Evolutionary conservation across 2,888 invertebrate genomes (phyloP).

Genomic region (Epinotia brunnichana): DNA sequence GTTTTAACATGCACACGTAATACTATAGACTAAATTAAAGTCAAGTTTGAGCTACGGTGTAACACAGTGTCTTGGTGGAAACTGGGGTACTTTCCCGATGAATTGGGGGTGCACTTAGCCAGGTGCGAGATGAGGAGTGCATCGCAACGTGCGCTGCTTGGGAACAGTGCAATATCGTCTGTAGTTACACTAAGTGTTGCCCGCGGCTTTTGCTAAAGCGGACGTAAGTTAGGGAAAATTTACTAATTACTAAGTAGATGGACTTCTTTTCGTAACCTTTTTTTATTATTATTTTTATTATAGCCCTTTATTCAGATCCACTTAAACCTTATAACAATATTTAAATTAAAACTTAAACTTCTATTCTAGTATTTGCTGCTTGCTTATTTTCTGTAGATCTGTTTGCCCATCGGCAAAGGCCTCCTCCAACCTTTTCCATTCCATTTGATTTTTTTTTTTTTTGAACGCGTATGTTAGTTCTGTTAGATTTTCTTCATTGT

Average conservation of each 20-base stretch:
- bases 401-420: no score
- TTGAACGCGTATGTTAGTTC: no score
- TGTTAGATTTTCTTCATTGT: no score
- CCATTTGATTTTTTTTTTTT: no score
- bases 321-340: no score
- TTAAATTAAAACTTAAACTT: no score
- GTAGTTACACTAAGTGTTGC: slow-evolving; percentile 11
- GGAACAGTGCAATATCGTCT: slow-evolving; percentile 37
- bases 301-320: no score
- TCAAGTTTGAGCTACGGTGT: slow-evolving; percentile 28
- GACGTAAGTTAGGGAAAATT: slow-evolving; percentile 1
- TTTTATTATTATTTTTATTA: no score
- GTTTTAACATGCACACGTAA: background rate
- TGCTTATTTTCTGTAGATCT: no score
- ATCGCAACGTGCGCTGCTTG: slow-evolving; percentile 49
- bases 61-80: slow-evolving; percentile 50
- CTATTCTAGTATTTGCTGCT: no score
- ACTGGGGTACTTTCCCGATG: slow-evolving; percentile 44
- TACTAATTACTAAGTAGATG: background rate
- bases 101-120: slow-evolving; percentile 71
- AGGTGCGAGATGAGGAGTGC: slow-evolving; percentile 75
- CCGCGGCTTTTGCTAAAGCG: slow-evolving; percentile 11
- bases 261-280: background rate
- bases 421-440: no score
- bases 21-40: background rate